Evolutionary conservation across 2,113 vertebrate genomes (phyloP), one percentile per base, ranked within the genome.

Genomic region (Callionymus lyra): DNA sequence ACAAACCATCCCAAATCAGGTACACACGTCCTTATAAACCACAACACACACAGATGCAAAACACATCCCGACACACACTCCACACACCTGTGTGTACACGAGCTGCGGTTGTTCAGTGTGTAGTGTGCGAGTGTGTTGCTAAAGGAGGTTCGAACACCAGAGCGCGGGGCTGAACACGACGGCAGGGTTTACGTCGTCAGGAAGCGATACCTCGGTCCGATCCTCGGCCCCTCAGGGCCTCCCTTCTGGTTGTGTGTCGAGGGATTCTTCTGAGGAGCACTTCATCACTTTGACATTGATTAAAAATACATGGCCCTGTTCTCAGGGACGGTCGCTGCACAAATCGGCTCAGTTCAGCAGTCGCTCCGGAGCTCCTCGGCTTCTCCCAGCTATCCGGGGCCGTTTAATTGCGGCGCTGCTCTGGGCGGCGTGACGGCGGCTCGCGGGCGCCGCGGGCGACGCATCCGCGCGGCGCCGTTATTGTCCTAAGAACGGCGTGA

Each of bases 271-370:
- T 60, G 58, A 58, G 55, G 74, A 55, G 53, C 74, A 76, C 76
- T 78, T 73, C 76, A 76, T 80, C 79, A 79, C 76, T 77, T 80
- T 77, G 76, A 77, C 74, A 77, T 80, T 77, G 80, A 80, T 80
- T 82, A 78, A 80, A 80, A 80, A 82, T 79, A 80, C 75, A 79
- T 75, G 70, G 64, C 74, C 66, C 68, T 73, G 40, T 78, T 80
- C 67, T 76, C 34, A 42, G 65, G 56, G 75, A 79, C 68, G 65
- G 75, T 81, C 60, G 31, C 61, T 63, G 65, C 70, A 74, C 70
- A 68, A 76, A 79, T 81, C 79, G 74, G 76, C 72, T 65, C 70
- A 44, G 63, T 53, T 60, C 56, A 39, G 67, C 60, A 18, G 55
- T 14, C 38, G 45, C 31, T 49, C 60, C 59, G 41, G 44, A 34